A percentile compares a stretch with the other conserved stretches of the same genome.
These are phyloP conservation scores for Punctoribates punctum DNA, from an alignment of 2,888 invertebrate genomes.

Conservation along the genomic window DNA sequence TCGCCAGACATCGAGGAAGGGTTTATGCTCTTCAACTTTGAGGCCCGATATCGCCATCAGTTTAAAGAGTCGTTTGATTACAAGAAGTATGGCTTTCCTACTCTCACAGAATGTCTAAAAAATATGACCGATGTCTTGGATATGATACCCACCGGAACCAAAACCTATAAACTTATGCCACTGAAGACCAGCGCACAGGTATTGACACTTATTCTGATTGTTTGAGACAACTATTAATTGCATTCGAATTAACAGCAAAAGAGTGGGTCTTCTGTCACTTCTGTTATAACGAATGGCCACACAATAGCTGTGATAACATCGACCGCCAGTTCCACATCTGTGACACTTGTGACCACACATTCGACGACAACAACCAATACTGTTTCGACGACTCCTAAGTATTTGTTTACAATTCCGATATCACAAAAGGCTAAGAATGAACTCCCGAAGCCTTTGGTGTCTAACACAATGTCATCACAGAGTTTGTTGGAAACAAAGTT, in stretches of 20 bases:
- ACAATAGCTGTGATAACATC: background rate
- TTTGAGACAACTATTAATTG: background rate
- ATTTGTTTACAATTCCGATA: background rate
- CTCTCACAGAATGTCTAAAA: background rate
- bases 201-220: background rate
- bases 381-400: background rate
- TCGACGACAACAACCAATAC: background rate
- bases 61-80: slow-evolving; percentile 7
- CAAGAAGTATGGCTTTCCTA: background rate
- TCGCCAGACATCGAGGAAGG: background rate
- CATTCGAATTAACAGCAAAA: background rate
- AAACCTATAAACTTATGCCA: background rate
- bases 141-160: background rate
- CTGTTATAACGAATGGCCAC: background rate
- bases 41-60: background rate
- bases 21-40: slow-evolving; percentile 21
- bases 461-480: background rate
- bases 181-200: background rate
- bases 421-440: background rate
- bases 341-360: background rate
- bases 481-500: too few relatives aligned
- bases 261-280: background rate
- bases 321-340: background rate
- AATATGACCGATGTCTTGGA: background rate
- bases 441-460: too few relatives aligned